Percentiles rank a stretch among this genome's conserved stretches.
Conservation (phyloP, 2,113 vertebrate genomes). For the Psophia crepitans region DNA sequence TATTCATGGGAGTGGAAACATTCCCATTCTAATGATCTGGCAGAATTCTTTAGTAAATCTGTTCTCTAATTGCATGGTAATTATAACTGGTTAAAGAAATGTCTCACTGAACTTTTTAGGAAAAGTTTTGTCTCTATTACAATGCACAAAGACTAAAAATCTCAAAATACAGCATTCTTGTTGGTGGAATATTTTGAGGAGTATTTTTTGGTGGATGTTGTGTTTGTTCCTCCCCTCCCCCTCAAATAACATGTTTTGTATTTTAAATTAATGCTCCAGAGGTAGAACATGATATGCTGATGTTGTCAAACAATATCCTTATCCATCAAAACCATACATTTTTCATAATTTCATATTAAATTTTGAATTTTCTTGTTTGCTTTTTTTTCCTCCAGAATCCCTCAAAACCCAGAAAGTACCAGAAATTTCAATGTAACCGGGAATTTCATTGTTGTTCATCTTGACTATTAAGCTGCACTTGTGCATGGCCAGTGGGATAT, state of each 20-base stretch:
- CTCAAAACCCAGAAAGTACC: accelerated
- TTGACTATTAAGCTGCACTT: neutral
- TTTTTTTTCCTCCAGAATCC: no score
- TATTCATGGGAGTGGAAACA: neutral
- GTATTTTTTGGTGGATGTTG: no score
- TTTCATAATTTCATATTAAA: neutral
- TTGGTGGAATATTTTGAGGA: neutral
- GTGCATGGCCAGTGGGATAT: neutral
- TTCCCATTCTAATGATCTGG: neutral
- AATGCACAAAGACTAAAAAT: neutral
- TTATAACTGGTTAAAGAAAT: neutral
- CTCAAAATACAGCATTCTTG: neutral
- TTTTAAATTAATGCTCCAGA: neutral
- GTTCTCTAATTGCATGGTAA: neutral
- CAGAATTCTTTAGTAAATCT: neutral
- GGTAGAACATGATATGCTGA: neutral
- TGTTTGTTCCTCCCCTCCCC: no score
- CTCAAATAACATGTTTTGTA: neutral
- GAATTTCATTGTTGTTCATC: neutral
- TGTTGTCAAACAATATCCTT: neutral
- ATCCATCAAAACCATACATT: neutral
- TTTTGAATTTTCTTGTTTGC: neutral
- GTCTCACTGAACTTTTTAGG: neutral
- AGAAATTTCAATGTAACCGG: neutral
- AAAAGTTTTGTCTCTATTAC: neutral